Evolutionary conservation across 2,797 vertebrate genomes (phyloP), one percentile per base, ranked within the genome.

Genomic region (Otolemur crassicaudatus): DNA sequence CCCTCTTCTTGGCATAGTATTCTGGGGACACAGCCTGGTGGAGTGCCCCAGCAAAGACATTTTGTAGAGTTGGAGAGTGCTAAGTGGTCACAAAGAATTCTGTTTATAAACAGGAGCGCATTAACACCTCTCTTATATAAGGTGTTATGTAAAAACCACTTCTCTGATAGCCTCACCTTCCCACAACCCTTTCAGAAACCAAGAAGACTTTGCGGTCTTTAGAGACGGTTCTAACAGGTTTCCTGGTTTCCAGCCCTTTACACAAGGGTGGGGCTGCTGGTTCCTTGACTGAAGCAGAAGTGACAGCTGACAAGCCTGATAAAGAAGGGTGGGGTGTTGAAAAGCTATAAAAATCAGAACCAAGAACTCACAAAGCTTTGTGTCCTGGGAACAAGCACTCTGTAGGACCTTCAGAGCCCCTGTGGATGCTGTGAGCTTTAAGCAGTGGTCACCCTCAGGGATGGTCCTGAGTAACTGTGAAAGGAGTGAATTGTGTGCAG

Each of bases 261-360:
- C 37, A 73, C 37, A 58, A 84, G 82, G 93, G 85, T 58, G 82
- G 58, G 40, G 91, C 73, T 81, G 46, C 88, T 49, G 49, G 29
- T 37, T 81, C 49, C 29, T 60, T 89, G 53, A 79, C 77, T 12
- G 0, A 56, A 89, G 81, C 17, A 46, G 67, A 93, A 86, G 49
- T 65, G 85, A 90, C 76, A 90, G 94, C 73, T 86, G 70, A 82
- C 58, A 72, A 56, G 37, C 65, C 56, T 40, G 14, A 60, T 79
- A 70, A n/a, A n/a, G 65, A 43, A 61, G 79, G 87, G 67, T 53
- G 84, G 53, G 87, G 80, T 69, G 61, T 31, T 58, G 61, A 94
- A 95, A 86, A 87, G 65, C 73, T 76, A 25, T 81, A 79, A 90
- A 84, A 96, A 88, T 81, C 77, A 94, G 65, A 69, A 60, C 20